phyloP scores from a whole-genome alignment of 2,888 invertebrate species.

The Patella depressa region DNA sequence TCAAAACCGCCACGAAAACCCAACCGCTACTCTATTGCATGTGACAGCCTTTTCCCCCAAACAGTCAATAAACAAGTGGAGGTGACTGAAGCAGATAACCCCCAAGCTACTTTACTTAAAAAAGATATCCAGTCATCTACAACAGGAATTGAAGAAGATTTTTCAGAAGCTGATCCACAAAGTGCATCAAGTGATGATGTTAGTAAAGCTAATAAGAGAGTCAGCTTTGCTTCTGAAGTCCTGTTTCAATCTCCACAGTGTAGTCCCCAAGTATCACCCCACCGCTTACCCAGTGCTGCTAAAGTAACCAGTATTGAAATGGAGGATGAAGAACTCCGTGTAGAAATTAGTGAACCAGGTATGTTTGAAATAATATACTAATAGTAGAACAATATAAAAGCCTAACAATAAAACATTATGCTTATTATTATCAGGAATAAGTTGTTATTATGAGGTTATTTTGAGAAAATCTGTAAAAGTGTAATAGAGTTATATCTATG shows the following conservation, averaged over 20 bases:
- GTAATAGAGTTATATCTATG: too few relatives aligned
- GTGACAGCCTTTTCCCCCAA: constrained; percentile 57
- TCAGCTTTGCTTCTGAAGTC: constrained; percentile 69
- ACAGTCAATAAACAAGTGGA: constrained; percentile 34
- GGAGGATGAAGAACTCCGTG: background rate
- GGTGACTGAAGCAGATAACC: constrained; percentile 35
- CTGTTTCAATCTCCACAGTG: constrained; percentile 64
- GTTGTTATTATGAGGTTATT: too few relatives aligned
- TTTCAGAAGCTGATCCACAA: background rate
- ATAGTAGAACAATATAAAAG: too few relatives aligned
- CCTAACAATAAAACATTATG: too few relatives aligned
- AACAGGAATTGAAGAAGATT: background rate
- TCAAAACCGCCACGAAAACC: constrained; percentile 45
- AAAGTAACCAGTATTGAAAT: constrained; percentile 5
- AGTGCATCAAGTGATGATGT: constrained; percentile 24
- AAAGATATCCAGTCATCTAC: constrained; percentile 22
- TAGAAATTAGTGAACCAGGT: constrained; percentile 11
- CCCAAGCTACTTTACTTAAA: constrained; percentile 41
- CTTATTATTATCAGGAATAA: too few relatives aligned
- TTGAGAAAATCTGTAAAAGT: too few relatives aligned
- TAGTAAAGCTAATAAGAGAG: constrained; percentile 53
- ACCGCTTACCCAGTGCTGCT: constrained; percentile 12
- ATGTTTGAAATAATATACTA: background rate
- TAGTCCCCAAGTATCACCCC: constrained; percentile 53
- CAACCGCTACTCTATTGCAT: constrained; percentile 62